These are phyloP conservation scores for Arctopsyche grandis DNA, from an alignment of 1,140 invertebrate species.

Conservation along the genomic window DNA sequence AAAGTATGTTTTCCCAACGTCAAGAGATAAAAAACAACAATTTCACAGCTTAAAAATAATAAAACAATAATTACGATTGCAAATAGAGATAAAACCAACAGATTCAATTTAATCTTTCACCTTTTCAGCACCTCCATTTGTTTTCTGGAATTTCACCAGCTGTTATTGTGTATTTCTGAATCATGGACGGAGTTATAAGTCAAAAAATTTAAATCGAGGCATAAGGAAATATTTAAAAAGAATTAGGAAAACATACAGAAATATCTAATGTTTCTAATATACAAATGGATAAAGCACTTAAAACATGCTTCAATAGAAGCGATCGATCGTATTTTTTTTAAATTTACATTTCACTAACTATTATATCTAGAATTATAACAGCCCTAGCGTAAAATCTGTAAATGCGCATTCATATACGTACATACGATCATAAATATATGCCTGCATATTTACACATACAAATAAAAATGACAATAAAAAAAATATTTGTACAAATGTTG, in stretches of 20 bases:
- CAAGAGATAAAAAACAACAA: too few species aligned
- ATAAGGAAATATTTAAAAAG: background rate
- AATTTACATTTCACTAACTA: background rate
- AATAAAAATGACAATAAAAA: slow-evolving; percentile 6
- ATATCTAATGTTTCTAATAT: background rate
- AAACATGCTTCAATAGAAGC: slow-evolving; percentile 12
- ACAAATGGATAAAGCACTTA: slow-evolving; percentile 21
- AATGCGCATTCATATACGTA: background rate
- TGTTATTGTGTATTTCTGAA: too few species aligned
- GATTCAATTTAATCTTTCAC: too few species aligned
- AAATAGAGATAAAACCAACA: too few species aligned
- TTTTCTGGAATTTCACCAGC: too few species aligned
- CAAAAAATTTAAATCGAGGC: background rate
- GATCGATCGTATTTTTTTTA: background rate
- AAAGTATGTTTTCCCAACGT: background rate
- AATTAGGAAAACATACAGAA: slow-evolving; percentile 12
- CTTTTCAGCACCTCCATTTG: too few species aligned
- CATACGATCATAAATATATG: background rate
- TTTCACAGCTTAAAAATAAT: too few species aligned
- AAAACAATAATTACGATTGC: too few species aligned
- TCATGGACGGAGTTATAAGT: background rate
- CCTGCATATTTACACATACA: background rate
- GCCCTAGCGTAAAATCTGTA: background rate
- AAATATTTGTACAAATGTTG: slow-evolving; percentile 16
- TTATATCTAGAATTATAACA: slow-evolving; percentile 7